phyloP scores from a whole-genome alignment of 2,113 vertebrate species.

The Catagonus wagneri region DNA sequence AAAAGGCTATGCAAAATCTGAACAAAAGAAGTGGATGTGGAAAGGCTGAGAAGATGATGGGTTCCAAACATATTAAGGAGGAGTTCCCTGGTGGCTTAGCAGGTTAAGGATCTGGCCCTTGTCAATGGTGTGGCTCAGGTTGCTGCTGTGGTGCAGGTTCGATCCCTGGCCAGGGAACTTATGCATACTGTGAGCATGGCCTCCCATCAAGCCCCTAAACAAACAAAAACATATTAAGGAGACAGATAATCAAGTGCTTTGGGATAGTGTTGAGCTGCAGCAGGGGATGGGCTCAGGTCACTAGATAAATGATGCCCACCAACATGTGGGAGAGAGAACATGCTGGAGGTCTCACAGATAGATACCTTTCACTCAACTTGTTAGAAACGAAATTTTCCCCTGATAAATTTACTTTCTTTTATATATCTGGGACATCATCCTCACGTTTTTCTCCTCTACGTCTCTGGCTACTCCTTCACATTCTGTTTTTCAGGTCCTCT shows the following conservation, averaged over 20 bases:
- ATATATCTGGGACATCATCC: neutral
- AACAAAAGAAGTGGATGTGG: neutral
- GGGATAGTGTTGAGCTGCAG: neutral
- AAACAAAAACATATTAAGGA: neutral
- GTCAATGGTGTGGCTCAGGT: too few species aligned
- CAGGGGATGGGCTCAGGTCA: neutral
- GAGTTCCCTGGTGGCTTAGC: too few species aligned
- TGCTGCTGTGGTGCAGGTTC: too few species aligned
- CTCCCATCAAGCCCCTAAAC: too few species aligned
- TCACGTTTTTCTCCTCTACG: neutral
- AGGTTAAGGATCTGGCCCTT: too few species aligned
- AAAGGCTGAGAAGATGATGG: neutral
- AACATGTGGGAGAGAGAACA: neutral
- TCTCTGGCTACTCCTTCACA: neutral
- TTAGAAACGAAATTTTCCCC: neutral
- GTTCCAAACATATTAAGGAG: neutral
- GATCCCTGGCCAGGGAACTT: too few species aligned
- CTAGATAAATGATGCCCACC: neutral
- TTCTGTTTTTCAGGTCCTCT: slow-evolving; percentile 10
- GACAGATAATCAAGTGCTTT: neutral
- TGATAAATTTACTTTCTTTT: neutral
- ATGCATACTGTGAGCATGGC: too few species aligned
- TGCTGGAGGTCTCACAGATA: neutral
- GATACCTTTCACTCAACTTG: neutral
- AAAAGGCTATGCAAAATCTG: slow-evolving; percentile 37